Evolutionary conservation across 2,797 vertebrate species (phyloP).

Genomic region (Ctenopoma kingsleyae): DNA sequence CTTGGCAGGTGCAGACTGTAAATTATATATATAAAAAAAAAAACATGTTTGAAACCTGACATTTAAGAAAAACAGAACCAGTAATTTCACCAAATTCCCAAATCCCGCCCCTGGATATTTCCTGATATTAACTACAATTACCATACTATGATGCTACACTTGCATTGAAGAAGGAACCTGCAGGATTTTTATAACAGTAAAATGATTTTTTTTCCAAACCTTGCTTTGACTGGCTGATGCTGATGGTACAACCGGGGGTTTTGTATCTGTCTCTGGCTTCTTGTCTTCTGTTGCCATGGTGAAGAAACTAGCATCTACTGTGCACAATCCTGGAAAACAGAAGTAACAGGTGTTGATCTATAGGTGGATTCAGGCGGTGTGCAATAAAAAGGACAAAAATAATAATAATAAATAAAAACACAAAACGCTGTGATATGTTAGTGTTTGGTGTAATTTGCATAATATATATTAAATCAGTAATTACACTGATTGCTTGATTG

Average conservation of each 20-base stretch:
- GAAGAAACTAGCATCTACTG: constrained; percentile 59
- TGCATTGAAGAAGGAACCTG: background rate
- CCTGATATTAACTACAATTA: no score
- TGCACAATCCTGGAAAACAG: constrained; percentile 27
- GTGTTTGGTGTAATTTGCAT: background rate
- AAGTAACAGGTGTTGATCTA: background rate
- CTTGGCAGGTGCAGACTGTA: constrained; percentile 94
- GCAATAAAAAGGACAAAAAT: background rate
- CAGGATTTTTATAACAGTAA: no score
- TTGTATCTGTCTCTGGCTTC: constrained; percentile 96
- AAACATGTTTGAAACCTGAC: background rate
- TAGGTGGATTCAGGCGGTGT: background rate
- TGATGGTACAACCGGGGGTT: constrained; percentile 92
- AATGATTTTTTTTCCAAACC: constrained; percentile 75
- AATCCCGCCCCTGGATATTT: background rate
- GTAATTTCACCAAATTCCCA: no score
- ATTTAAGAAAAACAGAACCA: background rate
- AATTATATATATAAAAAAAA: background rate
- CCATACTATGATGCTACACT: background rate
- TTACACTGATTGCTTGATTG: background rate
- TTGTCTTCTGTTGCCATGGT: constrained; percentile 98
- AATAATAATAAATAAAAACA: background rate
- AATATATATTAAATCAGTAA: background rate
- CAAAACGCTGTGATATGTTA: background rate
- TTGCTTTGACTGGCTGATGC: constrained; percentile 96